Conservation (phyloP, 1,140 invertebrate species). For the Megathymus violae region DNA sequence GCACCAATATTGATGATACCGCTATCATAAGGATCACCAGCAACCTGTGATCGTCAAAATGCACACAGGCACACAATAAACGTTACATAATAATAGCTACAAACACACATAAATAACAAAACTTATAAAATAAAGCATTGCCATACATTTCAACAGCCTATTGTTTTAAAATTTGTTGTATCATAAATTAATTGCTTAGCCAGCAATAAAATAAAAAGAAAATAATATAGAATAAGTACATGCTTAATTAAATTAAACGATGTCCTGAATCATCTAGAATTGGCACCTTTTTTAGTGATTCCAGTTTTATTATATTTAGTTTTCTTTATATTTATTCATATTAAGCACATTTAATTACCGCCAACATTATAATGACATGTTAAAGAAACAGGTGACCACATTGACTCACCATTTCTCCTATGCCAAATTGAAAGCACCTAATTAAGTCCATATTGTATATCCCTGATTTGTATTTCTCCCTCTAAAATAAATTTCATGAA, state of each 20-base stretch:
- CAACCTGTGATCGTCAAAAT: constrained; percentile 13
- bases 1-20: constrained; percentile 14
- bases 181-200: no score
- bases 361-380: not conserved
- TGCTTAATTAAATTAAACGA: no score
- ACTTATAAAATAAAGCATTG: no score
- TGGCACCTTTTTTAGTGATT: no score
- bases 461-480: not conserved
- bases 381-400: not conserved
- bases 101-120: constrained; percentile 2
- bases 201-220: no score
- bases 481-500: not conserved
- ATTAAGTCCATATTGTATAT: not conserved
- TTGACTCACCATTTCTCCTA: not conserved
- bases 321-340: no score
- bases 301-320: no score
- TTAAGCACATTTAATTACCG: not conserved
- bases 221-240: no score
- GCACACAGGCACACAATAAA: constrained; percentile 16
- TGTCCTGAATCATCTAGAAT: no score
- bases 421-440: not conserved
- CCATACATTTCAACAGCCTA: not conserved
- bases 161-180: no score
- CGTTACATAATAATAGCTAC: constrained; percentile 9
- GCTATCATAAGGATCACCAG: constrained; percentile 6